Evolutionary conservation across 53 echinoderm and acorn worm species (phyloP).

Genomic region (Glandiceps talaboti): DNA sequence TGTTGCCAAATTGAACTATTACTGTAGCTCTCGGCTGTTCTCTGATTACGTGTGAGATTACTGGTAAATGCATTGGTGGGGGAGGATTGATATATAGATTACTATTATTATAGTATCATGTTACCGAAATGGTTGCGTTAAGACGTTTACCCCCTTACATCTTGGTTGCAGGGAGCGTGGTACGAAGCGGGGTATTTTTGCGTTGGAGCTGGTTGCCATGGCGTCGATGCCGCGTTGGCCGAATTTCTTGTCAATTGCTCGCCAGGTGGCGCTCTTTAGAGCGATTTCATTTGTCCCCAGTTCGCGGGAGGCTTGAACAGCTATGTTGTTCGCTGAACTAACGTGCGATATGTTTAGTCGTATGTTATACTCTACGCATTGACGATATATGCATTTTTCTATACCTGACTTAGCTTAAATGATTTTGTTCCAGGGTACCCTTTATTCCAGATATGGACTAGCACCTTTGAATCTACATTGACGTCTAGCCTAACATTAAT

Average conservation of each 20-base stretch:
- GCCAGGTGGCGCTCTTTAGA: background rate
- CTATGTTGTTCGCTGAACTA: background rate
- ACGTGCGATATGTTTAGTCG: background rate
- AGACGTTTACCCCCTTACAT: background rate
- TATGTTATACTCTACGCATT: background rate
- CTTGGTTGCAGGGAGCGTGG: background rate
- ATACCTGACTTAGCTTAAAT: background rate
- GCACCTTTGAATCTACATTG: background rate
- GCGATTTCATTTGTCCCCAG: background rate
- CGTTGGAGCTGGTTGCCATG: background rate
- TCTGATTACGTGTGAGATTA: background rate
- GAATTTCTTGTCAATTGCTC: background rate
- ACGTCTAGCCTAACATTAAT: slow-evolving; percentile 9
- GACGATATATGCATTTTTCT: background rate
- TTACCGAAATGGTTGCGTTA: background rate
- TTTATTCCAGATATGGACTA: background rate
- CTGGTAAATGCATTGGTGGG: background rate
- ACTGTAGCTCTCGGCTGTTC: background rate
- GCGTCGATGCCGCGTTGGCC: background rate
- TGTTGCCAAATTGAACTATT: background rate
- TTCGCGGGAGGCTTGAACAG: background rate
- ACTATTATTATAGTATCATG: background rate
- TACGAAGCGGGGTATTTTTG: background rate
- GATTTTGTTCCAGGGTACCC: background rate
- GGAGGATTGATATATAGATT: background rate